Percentiles rank a stretch among this genome's conserved stretches.
Evolutionary conservation across 1,140 invertebrate genomes (phyloP).

Genomic region (Musca domestica): DNA sequence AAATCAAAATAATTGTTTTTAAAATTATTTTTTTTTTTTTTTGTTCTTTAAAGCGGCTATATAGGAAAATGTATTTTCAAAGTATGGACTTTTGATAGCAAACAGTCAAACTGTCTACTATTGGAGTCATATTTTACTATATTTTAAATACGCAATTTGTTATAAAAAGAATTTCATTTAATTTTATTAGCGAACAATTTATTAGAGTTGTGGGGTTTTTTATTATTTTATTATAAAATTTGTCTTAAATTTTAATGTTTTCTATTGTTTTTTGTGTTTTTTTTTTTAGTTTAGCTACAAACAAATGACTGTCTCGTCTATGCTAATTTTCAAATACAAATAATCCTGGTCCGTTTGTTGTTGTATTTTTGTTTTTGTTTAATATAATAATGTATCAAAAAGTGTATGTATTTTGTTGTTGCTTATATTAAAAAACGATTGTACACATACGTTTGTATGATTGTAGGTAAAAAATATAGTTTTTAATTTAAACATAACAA

Average conservation of each 20-base stretch:
- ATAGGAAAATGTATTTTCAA: neutral
- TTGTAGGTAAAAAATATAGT: neutral
- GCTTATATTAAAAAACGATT: neutral
- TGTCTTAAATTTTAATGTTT: neutral
- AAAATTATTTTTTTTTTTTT: neutral
- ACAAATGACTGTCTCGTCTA: slow-evolving; percentile 1
- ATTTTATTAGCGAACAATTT: no score
- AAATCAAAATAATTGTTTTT: no score
- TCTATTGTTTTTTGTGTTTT: neutral
- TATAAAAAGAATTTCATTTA: no score
- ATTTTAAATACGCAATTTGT: no score
- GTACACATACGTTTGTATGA: neutral
- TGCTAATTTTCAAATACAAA: neutral
- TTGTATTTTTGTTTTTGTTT: no score
- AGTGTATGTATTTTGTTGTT: neutral
- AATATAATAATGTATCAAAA: no score
- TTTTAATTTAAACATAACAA: neutral
- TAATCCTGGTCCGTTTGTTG: no score
- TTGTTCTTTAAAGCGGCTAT: neutral
- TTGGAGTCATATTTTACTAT: no score
- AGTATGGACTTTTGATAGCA: neutral
- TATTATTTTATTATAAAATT: no score
- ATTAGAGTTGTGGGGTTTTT: no score
- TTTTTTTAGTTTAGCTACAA: no score
- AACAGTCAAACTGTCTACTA: no score